Evolutionary conservation across 2,888 invertebrate genomes (phyloP), one percentile per base, ranked within the genome.

Genomic region (Apodemia duryi): DNA sequence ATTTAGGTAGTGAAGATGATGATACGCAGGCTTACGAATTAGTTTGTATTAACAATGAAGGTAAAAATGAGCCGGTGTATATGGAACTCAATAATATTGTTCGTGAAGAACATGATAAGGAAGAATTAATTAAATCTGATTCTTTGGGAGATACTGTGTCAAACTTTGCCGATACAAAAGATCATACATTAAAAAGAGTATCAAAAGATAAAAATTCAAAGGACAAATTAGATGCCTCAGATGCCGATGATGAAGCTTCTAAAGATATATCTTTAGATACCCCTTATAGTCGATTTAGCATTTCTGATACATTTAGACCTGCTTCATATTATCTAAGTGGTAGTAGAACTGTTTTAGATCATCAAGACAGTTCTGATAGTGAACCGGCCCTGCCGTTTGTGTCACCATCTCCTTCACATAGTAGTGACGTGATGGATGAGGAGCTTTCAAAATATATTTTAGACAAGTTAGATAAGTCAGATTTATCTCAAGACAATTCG

Each of bases 231-330:
- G 95, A 96, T 74, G 95, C 94, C 77, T 96, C 96, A 0, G 97
- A 97, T 84, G 95, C 95, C 2, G 97, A 96, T 72, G 97, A 97
- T 74, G 97, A 97, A 84, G 94, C 94, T 0, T 95, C 95, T 2
- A 96, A 96, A 84, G 95, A 97, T 72, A 85, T 95, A 63, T 94
- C 96, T 2, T 92, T 95, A 61, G 95, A 96, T 74, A 94, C 94
- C 0, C 91, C 92, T 6, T 92, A 87, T 70, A 89, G 82, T 73
- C 93, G 97, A 72, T 97, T 97, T 79, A 97, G 97, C 83, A 92
- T 97, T 66, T 97, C 97, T 1, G 97, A 97, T 79, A 97, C 96
- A 1, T 97, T 97, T 79, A 92, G 97, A 65, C 97, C 97, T 0
- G 97, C 97, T 0, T 97, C 97, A 0, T 97, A 97, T 79, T 97